Conservation (phyloP, 1,140 invertebrate species). For the Drosophila dunni region DNA sequence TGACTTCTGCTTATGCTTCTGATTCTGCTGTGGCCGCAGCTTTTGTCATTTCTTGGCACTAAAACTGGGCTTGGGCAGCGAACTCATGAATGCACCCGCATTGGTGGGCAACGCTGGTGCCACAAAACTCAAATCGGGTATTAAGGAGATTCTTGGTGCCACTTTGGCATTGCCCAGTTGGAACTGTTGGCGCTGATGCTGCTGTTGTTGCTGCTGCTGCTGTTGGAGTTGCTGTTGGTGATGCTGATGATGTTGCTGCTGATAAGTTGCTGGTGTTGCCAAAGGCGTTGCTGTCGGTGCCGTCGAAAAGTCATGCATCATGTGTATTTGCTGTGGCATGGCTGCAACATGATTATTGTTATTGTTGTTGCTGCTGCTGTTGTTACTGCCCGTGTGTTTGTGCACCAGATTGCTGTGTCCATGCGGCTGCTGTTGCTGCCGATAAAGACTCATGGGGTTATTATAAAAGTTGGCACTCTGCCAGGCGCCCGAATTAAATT, state of each 20-base stretch:
- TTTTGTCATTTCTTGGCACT: slow-evolving; percentile 78
- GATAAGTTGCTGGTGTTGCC: slow-evolving; percentile 32
- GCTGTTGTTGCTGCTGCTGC: slow-evolving; percentile 50
- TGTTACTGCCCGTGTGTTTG: slow-evolving; percentile 40
- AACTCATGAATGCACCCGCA: slow-evolving; percentile 74
- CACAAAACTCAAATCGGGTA: slow-evolving; percentile 85
- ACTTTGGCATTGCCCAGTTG: slow-evolving; percentile 75
- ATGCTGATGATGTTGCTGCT: slow-evolving; percentile 51
- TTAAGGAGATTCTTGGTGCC: slow-evolving; percentile 84
- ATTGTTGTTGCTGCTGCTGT: slow-evolving; percentile 42
- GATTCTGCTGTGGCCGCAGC: slow-evolving; percentile 43
- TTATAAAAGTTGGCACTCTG: slow-evolving; percentile 83
- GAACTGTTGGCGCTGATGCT: slow-evolving; percentile 67
- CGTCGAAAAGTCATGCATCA: slow-evolving; percentile 82
- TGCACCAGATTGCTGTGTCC: slow-evolving; percentile 67
- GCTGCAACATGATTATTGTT: slow-evolving; percentile 60
- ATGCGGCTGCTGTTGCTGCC: slow-evolving; percentile 60
- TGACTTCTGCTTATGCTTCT: slow-evolving; percentile 25
- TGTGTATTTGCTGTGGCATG: slow-evolving; percentile 73
- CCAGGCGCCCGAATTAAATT: slow-evolving; percentile 82
- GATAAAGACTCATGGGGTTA: slow-evolving; percentile 78
- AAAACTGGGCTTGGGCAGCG: slow-evolving; percentile 76
- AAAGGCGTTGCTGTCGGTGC: slow-evolving; percentile 47
- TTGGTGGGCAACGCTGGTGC: slow-evolving; percentile 80
- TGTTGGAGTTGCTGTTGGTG: slow-evolving; percentile 66